Percentiles rank a stretch among this genome's conserved stretches.
Evolutionary conservation across 30 jellyfish, hydroid and myxozoan species (phyloP).

Genomic region (Turritopsis rubra): DNA sequence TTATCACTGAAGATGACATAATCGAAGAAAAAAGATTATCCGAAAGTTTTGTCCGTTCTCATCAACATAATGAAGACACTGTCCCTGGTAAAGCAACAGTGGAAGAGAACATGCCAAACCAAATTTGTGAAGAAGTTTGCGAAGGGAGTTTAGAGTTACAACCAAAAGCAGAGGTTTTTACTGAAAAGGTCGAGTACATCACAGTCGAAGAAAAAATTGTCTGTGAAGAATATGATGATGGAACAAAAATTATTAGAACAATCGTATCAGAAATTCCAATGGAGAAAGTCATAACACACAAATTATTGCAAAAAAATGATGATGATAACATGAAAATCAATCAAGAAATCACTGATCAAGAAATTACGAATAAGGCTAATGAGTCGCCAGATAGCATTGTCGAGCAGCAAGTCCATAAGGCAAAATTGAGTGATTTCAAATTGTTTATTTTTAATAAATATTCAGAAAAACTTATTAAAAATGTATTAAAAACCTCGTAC

Average conservation of each 20-base stretch:
- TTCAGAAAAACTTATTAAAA: background rate
- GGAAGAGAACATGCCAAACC: background rate
- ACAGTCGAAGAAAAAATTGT: slow-evolving; percentile 11
- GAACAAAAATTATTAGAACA: background rate
- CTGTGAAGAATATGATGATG: slow-evolving; percentile 12
- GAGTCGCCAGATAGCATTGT: background rate
- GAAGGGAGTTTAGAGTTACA: background rate
- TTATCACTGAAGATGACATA: background rate
- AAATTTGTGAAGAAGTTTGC: background rate
- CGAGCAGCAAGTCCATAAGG: background rate
- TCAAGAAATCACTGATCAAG: background rate
- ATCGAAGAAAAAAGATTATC: background rate
- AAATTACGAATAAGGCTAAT: background rate
- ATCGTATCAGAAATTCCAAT: slow-evolving; percentile 9
- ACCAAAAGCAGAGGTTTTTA: background rate
- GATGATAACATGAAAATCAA: background rate
- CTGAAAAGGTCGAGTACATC: background rate
- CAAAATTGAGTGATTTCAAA: background rate
- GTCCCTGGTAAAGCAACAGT: background rate
- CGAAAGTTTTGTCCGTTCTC: background rate
- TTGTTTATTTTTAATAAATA: background rate
- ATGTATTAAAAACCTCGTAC: slow-evolving; percentile 9
- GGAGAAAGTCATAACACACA: background rate
- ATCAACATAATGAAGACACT: background rate
- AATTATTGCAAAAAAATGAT: background rate